Conservation (phyloP, 2,797 vertebrate species). For the Periophthalmus magnuspinnatus region DNA sequence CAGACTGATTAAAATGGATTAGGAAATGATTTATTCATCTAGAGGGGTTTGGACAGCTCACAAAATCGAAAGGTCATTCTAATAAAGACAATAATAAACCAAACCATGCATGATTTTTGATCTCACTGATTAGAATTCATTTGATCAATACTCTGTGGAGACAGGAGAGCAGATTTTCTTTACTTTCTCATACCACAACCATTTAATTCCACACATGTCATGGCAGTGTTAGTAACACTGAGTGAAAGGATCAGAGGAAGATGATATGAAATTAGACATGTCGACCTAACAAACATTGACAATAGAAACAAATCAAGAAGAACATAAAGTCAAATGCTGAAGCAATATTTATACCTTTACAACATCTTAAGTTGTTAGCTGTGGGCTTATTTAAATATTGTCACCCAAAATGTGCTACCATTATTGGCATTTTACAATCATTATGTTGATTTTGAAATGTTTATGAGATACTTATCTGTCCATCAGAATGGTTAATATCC, state of each 20-base stretch:
- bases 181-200: not conserved
- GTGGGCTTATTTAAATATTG: not conserved
- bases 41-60: conserved; percentile 2
- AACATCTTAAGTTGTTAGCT: not conserved
- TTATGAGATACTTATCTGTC: conserved; percentile 2
- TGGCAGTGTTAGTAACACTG: not conserved
- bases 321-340: too few relatives aligned
- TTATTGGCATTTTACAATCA: not conserved
- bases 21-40: not conserved
- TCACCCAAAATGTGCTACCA: not conserved
- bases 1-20: conserved; percentile 15
- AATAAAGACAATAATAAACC: not conserved
- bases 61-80: not conserved
- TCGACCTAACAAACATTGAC: too few relatives aligned
- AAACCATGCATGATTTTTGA: not conserved
- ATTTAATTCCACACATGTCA: not conserved
- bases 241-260: too few relatives aligned
- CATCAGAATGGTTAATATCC: not conserved
- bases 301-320: too few relatives aligned
- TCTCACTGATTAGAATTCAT: too few relatives aligned
- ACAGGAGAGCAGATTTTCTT: not conserved
- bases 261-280: too few relatives aligned
- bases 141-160: not conserved
- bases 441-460: not conserved
- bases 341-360: too few relatives aligned